Evolutionary conservation across 2,888 invertebrate genomes (phyloP).

Genomic region (Prosopocoilus inquinatus): DNA sequence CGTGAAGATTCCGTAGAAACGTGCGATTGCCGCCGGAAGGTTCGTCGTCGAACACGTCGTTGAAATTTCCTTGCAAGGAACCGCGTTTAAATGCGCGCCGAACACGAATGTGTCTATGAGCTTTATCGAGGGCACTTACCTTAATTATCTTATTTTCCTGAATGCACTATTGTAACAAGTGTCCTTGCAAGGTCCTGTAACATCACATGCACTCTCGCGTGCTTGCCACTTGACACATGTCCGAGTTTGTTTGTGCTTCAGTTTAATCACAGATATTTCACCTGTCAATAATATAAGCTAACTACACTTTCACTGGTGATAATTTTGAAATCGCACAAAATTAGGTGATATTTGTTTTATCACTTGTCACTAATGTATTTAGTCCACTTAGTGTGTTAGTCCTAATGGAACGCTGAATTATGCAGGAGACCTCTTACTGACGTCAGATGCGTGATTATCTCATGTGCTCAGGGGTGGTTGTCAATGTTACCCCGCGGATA

Average conservation of each 20-base stretch:
- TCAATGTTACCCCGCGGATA: constrained; percentile 24
- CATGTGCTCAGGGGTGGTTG: constrained; percentile 9
- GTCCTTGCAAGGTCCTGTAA: constrained; percentile 31
- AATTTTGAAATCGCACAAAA: constrained; percentile 42
- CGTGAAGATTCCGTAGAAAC: too few relatives aligned
- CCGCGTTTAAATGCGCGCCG: constrained; percentile 15
- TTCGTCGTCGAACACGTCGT: constrained; percentile 20
- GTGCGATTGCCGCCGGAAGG: constrained; percentile 14
- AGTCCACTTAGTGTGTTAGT: constrained; percentile 28
- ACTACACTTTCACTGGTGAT: constrained; percentile 44
- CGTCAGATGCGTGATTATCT: constrained; percentile 3
- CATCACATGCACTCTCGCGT: constrained; percentile 14
- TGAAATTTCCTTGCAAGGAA: constrained; percentile 19
- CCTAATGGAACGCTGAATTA: constrained; percentile 22
- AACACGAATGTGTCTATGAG: constrained; percentile 11
- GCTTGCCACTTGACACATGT: constrained; percentile 3
- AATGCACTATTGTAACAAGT: constrained; percentile 6
- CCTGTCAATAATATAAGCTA: constrained; percentile 36
- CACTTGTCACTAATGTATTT: constrained; percentile 35
- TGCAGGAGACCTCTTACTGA: neutral
- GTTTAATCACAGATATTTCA: constrained; percentile 31
- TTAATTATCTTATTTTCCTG: constrained; percentile 8
- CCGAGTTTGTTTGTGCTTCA: constrained; percentile 25
- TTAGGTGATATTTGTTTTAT: constrained; percentile 35
- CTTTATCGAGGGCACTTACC: constrained; percentile 11